Percentiles rank a stretch among this genome's conserved stretches.
These are phyloP conservation scores for Peromyscus nudipes DNA, from an alignment of 2,797 vertebrate genomes.

Conservation along the genomic window DNA sequence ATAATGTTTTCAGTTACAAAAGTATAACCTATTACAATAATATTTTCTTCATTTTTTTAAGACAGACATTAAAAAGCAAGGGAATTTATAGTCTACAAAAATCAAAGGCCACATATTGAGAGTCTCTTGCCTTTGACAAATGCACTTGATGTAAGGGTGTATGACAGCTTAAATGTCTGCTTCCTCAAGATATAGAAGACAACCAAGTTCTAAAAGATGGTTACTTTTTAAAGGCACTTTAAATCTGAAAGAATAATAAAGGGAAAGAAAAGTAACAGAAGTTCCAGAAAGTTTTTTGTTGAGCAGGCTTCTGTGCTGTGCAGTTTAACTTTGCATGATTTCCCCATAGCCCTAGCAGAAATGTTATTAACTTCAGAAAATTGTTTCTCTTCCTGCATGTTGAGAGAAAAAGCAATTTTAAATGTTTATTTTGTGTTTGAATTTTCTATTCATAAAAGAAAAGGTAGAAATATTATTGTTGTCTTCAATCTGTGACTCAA, in stretches of 20 bases:
- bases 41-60: slow-evolving; percentile 16
- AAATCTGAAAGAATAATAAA: slow-evolving; percentile 65
- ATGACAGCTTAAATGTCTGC: slow-evolving; percentile 29
- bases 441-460: slow-evolving; percentile 73
- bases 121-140: neutral
- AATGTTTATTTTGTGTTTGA: slow-evolving; percentile 82
- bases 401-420: slow-evolving; percentile 74
- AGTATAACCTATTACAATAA: neutral
- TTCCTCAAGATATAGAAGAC: neutral
- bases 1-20: neutral
- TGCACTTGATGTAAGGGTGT: neutral
- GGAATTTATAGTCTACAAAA: neutral
- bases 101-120: neutral
- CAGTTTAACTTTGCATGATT: slow-evolving; percentile 79
- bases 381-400: slow-evolving; percentile 75
- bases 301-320: slow-evolving; percentile 50
- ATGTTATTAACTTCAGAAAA: slow-evolving; percentile 80
- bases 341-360: slow-evolving; percentile 76
- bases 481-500: slow-evolving; percentile 70
- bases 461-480: slow-evolving; percentile 73
- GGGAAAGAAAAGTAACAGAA: slow-evolving; percentile 29
- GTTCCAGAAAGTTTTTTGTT: slow-evolving; percentile 77
- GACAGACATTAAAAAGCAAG: neutral
- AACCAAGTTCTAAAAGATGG: neutral
- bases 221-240: slow-evolving; percentile 44